A percentile compares a stretch with the other conserved stretches of the same genome.
Conservation (phyloP, 2,113 vertebrate species). For the Rissa tridactyla region DNA sequence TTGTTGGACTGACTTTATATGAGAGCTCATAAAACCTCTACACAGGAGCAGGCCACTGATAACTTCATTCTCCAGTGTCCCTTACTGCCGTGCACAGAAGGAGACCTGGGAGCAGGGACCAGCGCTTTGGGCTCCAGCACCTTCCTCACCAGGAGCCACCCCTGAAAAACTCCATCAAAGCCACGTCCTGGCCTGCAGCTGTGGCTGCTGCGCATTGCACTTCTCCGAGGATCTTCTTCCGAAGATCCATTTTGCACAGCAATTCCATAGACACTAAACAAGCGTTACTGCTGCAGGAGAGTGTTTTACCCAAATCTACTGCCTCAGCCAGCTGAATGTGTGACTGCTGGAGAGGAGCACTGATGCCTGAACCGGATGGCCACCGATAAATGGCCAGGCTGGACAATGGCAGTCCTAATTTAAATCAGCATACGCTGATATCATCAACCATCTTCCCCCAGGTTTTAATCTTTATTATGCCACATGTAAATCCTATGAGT, state of each 20-base stretch:
- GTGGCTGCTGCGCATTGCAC: neutral
- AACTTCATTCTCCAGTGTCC: neutral
- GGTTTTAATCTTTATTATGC: neutral
- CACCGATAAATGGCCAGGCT: neutral
- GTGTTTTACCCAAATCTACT: neutral
- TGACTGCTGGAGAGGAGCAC: neutral
- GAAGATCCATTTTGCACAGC: neutral
- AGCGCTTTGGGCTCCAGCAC: accelerated
- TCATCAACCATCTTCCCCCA: neutral
- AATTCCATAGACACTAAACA: neutral
- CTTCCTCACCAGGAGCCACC: neutral
- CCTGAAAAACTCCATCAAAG: neutral
- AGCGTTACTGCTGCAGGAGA: neutral
- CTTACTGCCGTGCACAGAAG: neutral
- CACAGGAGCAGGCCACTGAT: neutral
- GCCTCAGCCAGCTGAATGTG: neutral
- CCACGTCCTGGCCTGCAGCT: neutral
- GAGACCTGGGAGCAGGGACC: neutral
- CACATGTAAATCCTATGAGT: neutral
- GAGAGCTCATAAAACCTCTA: neutral
- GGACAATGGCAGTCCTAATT: neutral
- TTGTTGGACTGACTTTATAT: neutral
- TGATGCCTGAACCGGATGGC: neutral
- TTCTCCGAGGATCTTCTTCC: neutral
- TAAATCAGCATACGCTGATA: neutral